Conservation (phyloP, 2,113 vertebrate species). For the Muntiacus muntjak region DNA sequence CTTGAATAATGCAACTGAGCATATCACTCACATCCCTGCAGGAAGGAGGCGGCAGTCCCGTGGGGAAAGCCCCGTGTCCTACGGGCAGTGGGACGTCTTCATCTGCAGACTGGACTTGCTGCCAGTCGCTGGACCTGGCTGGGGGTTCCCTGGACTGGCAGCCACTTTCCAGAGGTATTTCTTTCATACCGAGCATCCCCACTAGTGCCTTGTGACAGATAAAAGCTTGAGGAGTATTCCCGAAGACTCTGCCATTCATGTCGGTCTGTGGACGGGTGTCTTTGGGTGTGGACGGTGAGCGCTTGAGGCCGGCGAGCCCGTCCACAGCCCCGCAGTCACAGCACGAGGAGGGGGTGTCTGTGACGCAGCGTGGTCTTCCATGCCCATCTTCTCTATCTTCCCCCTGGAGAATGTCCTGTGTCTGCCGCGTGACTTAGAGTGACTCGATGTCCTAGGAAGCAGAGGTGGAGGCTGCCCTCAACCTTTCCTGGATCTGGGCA, state of each 20-base stretch:
- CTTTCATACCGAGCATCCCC: neutral
- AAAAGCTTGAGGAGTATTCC: neutral
- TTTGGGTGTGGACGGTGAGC: neutral
- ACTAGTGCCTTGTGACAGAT: neutral
- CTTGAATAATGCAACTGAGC: neutral
- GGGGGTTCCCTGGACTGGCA: neutral
- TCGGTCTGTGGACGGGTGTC: neutral
- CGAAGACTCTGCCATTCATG: neutral
- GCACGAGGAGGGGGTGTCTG: neutral
- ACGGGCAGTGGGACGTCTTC: neutral
- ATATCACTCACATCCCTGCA: neutral
- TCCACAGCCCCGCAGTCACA: neutral
- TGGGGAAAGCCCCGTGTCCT: neutral
- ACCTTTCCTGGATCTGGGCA: neutral
- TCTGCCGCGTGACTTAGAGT: neutral
- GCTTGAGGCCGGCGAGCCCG: too few relatives aligned
- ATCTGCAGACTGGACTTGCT: neutral
- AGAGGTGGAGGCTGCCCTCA: neutral
- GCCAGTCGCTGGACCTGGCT: neutral
- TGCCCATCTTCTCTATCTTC: neutral
- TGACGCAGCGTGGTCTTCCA: neutral
- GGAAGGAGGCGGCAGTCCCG: neutral
- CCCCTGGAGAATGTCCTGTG: neutral
- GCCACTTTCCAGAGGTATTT: neutral
- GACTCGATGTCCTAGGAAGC: neutral